Conservation (phyloP, 2,113 vertebrate genomes). For the Actenoides hombroni region DNA sequence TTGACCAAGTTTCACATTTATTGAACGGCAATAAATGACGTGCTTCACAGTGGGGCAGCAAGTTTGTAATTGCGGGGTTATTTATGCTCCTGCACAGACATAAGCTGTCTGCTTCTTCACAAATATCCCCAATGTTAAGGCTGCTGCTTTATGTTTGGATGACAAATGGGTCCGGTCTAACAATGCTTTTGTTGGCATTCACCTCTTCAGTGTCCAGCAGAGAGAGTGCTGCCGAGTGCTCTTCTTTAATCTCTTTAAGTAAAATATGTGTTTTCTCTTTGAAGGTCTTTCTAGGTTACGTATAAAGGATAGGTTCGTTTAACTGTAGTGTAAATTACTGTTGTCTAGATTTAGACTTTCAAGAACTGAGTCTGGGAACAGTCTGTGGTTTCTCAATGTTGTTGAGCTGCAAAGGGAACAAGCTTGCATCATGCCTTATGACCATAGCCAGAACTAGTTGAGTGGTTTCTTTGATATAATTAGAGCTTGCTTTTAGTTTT, state of each 20-base stretch:
- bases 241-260: background rate
- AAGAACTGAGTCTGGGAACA: background rate
- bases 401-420: background rate
- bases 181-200: background rate
- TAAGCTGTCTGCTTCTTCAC: background rate
- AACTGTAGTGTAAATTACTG: background rate
- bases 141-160: background rate
- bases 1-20: background rate
- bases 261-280: background rate
- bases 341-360: background rate
- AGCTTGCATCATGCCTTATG: background rate
- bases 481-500: constrained; percentile 25
- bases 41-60: background rate
- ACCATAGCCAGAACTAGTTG: background rate
- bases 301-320: background rate
- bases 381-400: background rate
- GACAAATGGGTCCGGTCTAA: background rate
- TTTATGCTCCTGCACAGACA: background rate
- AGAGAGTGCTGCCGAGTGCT: background rate
- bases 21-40: background rate
- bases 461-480: background rate
- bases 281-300: background rate
- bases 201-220: background rate
- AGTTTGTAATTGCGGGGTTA: background rate
- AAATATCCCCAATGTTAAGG: background rate